Conservation (phyloP, 2,797 vertebrate genomes). For the Champsocephalus gunnari region DNA sequence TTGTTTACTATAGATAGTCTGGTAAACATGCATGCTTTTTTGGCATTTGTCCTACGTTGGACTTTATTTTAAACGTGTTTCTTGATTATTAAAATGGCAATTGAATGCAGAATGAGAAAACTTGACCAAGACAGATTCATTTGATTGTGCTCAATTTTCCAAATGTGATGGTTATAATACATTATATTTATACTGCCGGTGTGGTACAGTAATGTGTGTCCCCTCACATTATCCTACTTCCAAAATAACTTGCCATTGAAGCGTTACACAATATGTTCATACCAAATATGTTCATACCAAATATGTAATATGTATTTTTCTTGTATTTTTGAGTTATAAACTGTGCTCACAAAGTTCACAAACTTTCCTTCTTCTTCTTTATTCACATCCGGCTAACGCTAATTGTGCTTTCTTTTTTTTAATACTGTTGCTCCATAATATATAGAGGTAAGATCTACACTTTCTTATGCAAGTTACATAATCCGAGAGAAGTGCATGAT, state of each 20-base stretch:
- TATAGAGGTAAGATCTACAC: neutral
- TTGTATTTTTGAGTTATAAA: neutral
- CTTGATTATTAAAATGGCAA: neutral
- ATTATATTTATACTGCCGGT: neutral
- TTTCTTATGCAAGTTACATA: neutral
- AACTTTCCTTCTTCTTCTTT: neutral
- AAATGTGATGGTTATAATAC: neutral
- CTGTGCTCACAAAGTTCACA: no score
- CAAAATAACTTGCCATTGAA: neutral
- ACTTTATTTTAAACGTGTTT: constrained; percentile 5
- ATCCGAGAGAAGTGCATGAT: constrained; percentile 3
- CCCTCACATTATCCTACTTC: neutral
- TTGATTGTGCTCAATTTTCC: neutral
- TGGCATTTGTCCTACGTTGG: neutral
- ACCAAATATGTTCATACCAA: neutral
- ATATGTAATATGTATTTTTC: neutral
- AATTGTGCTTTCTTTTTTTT: neutral
- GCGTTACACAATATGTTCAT: neutral
- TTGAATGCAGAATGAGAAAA: neutral
- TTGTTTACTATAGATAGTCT: neutral
- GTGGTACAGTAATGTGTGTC: neutral
- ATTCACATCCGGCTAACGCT: neutral
- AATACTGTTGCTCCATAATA: neutral
- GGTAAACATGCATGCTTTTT: neutral
- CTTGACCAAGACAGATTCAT: neutral